These are phyloP conservation scores for Prosopocoilus inquinatus DNA, from an alignment of 2,888 invertebrate genomes.

Conservation along the genomic window DNA sequence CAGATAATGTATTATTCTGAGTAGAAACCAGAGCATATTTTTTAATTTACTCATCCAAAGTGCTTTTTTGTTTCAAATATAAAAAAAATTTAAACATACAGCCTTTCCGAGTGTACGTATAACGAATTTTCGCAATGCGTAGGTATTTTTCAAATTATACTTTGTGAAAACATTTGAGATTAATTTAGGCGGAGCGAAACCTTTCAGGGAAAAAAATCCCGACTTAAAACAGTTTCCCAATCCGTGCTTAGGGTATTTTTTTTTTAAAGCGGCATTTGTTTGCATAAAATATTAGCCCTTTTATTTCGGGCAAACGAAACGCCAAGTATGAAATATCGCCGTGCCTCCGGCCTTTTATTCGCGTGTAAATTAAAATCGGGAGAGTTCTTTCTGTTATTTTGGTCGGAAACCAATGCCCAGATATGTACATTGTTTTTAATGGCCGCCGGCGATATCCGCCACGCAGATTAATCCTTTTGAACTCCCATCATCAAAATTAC, in stretches of 20 bases:
- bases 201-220: not conserved
- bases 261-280: constrained; percentile 28
- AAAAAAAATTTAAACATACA: too few relatives aligned
- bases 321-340: constrained; percentile 34
- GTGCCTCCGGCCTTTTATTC: constrained; percentile 33
- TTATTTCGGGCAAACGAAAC: constrained; percentile 32
- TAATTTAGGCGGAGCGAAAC: too few relatives aligned
- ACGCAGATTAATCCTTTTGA: constrained; percentile 19
- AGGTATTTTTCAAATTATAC: too few relatives aligned
- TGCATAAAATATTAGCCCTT: constrained; percentile 37
- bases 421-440: constrained; percentile 14
- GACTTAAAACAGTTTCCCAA: constrained; percentile 26
- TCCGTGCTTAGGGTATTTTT: constrained; percentile 31
- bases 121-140: too few relatives aligned
- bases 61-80: too few relatives aligned
- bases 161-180: too few relatives aligned
- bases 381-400: constrained; percentile 25
- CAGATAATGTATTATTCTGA: too few relatives aligned
- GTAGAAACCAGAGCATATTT: too few relatives aligned
- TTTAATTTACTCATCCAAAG: too few relatives aligned
- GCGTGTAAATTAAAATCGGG: constrained; percentile 34
- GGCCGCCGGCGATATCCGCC: constrained; percentile 13
- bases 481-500: constrained; percentile 22
- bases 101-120: too few relatives aligned
- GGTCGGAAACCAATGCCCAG: constrained; percentile 23